Conservation (phyloP, 2,888 invertebrate genomes). For the Andricus quercusramuli region DNA sequence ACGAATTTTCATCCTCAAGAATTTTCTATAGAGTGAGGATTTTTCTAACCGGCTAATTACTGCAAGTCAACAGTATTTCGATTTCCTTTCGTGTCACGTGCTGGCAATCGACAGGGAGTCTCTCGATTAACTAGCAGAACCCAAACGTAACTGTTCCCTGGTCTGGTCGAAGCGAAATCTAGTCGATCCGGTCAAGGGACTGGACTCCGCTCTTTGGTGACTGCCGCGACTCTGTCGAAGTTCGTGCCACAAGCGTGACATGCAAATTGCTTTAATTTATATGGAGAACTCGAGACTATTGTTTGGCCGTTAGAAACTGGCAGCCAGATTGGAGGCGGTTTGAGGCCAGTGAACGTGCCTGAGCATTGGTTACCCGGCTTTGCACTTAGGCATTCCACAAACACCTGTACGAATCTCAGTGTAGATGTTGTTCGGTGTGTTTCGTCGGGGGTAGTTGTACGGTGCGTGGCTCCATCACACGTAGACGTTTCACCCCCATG, state of each 20-base stretch:
- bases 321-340: constrained; percentile 59
- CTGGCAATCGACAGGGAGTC: constrained; percentile 17
- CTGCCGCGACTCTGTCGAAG: constrained; percentile 42
- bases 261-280: constrained; percentile 73
- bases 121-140: background rate
- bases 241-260: constrained; percentile 51
- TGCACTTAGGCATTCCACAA: constrained; percentile 49
- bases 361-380: constrained; percentile 60
- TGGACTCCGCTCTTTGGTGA: constrained; percentile 1
- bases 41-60: background rate
- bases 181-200: background rate
- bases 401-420: background rate
- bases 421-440: background rate
- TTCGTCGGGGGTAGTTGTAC: background rate
- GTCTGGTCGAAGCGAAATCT: background rate
- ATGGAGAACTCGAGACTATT: constrained; percentile 64
- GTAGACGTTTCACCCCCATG: constrained; percentile 9
- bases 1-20: no score
- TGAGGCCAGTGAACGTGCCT: constrained; percentile 61
- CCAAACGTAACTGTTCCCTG: background rate
- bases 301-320: constrained; percentile 66
- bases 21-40: background rate
- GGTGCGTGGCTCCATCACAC: constrained; percentile 9
- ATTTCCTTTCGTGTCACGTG: constrained; percentile 2
- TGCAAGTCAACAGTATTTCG: background rate